Base-by-base conservation (phyloP, 2,113 vertebrate species). In the Chionodraco myersi region DNA sequence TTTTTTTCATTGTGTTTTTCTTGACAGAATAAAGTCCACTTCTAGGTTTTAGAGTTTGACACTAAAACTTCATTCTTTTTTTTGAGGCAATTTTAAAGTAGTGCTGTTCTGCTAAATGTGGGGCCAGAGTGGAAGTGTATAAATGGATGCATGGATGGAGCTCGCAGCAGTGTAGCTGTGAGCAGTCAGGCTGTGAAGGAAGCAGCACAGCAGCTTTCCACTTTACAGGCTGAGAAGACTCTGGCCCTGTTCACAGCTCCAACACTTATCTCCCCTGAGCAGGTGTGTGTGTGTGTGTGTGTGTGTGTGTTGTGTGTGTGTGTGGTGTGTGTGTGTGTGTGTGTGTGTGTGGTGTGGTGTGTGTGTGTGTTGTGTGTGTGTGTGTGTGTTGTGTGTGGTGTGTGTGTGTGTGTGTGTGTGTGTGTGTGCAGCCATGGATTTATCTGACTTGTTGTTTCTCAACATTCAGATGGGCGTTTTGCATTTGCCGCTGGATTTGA, bases 261-360 rank as follows among this genome's bases (percentile, higher is more conserved):
- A 87, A 45, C 84, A 93, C 88, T 91, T 92, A 92, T 92, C 90
- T 91, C 79, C 82, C 85, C 80, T 81, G 81, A 89, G 84, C 92
- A 93, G 92, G 87, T 89, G 84, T 83, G 84, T 59, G 26, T 49
- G 72, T 4, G 48, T 54, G 47, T 67, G 41, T 49, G 72, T 4
- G 48, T 54, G 47, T 67, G 87, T 89, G 84, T 83, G 84, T 59
- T 49, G 72, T 4, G 48, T 54, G 47, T 67, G 87, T 89, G 84
- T 83, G 84, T 59, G 41, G 48, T 54, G 47, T 67, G 87, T 89
- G 84, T 83, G 84, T 58, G 41, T 49, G 72, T 4, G 48, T 54
- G 47, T 67, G 87, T 89, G 84, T 83, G 84, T 58, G 41, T 49
- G 72, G n/a, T n/a, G n/a, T n/a, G n/a, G n/a, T n/a, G n/a, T n/a